Evolutionary conservation across 2,888 invertebrate genomes (phyloP).

Genomic region (Drosophila buzzatii): DNA sequence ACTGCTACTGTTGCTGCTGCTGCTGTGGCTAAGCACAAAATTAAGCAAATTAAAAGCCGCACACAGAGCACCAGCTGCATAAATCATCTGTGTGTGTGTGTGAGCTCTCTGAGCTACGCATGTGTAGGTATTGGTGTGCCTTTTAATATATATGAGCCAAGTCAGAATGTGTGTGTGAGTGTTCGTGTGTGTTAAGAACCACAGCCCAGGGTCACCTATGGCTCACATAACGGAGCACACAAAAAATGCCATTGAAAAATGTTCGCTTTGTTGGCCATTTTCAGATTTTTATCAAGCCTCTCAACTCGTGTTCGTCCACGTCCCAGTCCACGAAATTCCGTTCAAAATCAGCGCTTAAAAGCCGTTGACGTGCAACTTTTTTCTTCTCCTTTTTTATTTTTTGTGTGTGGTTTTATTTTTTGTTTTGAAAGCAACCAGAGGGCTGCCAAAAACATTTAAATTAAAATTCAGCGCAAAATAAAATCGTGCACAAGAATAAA

Average conservation of each 20-base stretch:
- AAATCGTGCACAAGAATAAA: constrained; percentile 33
- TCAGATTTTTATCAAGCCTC: constrained; percentile 74
- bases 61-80: constrained; percentile 70
- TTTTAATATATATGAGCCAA: constrained; percentile 29
- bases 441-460: constrained; percentile 79
- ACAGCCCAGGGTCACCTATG: constrained; percentile 70
- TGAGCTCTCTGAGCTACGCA: constrained; percentile 24
- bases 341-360: constrained; percentile 73
- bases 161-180: constrained; percentile 14
- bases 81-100: constrained; percentile 57
- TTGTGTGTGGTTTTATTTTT: constrained; percentile 9
- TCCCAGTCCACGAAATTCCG: constrained; percentile 26
- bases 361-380: constrained; percentile 65
- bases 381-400: not conserved
- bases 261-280: constrained; percentile 67
- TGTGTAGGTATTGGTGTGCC: constrained; percentile 8
- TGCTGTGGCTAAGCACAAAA: constrained; percentile 76
- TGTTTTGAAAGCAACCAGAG: constrained; percentile 49
- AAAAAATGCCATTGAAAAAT: constrained; percentile 73
- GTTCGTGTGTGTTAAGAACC: constrained; percentile 33
- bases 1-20: constrained; percentile 8
- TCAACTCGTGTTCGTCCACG: constrained; percentile 26
- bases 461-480: constrained; percentile 67
- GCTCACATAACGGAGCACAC: constrained; percentile 31
- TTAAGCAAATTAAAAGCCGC: constrained; percentile 80